Evolutionary conservation across 2,888 invertebrate genomes (phyloP), one percentile per base, ranked within the genome.

Genomic region (Apocheima hispidaria): DNA sequence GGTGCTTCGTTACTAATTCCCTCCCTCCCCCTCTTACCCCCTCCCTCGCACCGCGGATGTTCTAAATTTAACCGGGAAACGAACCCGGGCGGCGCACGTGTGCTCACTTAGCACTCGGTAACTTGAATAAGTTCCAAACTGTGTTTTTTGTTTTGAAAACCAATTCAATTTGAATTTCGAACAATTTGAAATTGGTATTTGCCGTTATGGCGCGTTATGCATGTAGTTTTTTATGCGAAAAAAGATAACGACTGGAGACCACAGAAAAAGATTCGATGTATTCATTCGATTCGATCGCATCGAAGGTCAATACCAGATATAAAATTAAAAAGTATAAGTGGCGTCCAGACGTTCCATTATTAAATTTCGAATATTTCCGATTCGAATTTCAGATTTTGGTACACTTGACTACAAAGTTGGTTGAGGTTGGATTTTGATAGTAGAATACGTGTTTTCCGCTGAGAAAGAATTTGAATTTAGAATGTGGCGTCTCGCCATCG

Each of bases 271-370:
- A 76, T 73, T 73, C 83, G 83, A 88, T 79, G 83, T 86, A 87
- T 90, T 84, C 87, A 90, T 89, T 83, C 84, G 84, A 90, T 89
- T 83, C 84, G 84, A 82, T 79, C 75, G 84, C 80, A 84, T 78
- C 87, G 90, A 91, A 91, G 92, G 90, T 90, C 90, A 86, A 81
- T 77, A 41, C 83, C 82, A 82, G 85, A 87, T 88, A 86, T 86
- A 85, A 88, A 90, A 91, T 92, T 91, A 92, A 92, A 92, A 92
- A 92, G 92, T 92, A 90, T 91, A 92, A 92, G 83, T 69, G 85
- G 84, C 75, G 75, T 82, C 77, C 80, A 84, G 81, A 82, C 71
- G 68, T 68, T 69, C 62, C 69, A 79, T 86, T 89, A 89, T 90
- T 89, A 89, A 89, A 90, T 91, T 91, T 92, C 90, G 90, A 90